Conservation (phyloP, 2,888 invertebrate genomes). For the Temnothorax unifasciatus region DNA sequence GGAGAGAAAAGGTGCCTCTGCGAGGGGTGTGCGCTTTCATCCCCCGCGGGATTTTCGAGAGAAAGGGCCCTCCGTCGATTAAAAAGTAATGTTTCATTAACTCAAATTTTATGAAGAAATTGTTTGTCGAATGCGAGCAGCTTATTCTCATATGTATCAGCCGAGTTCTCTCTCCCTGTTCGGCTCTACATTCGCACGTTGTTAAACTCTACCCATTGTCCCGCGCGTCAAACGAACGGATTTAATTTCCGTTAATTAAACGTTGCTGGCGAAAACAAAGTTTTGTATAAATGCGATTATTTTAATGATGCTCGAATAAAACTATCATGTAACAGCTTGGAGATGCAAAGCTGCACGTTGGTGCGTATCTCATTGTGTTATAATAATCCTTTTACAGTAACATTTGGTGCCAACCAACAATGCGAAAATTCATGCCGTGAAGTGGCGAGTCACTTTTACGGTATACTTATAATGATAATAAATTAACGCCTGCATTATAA, state of each 20-base stretch:
- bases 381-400: not conserved
- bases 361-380: not conserved
- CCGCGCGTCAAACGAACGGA: not conserved
- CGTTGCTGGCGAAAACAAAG: constrained; percentile 1
- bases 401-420: not conserved
- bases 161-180: not conserved
- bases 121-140: not conserved
- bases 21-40: not conserved
- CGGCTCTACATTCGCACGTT: not conserved
- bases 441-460: not conserved
- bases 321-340: not conserved
- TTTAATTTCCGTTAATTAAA: constrained; percentile 46
- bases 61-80: constrained; percentile 5
- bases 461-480: not conserved
- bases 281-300: not conserved
- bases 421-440: not conserved
- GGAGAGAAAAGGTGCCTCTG: not conserved
- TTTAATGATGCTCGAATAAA: not conserved
- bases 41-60: not conserved
- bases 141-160: not conserved
- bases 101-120: constrained; percentile 11
- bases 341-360: not conserved
- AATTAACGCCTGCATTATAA: not conserved
- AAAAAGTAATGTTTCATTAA: constrained; percentile 52
- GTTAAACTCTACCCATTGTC: constrained; percentile 12